Percentiles rank a stretch among this genome's conserved stretches.
These are phyloP conservation scores for Chelidonichthys spinosus DNA, from an alignment of 2,797 vertebrate genomes.

Conservation along the genomic window DNA sequence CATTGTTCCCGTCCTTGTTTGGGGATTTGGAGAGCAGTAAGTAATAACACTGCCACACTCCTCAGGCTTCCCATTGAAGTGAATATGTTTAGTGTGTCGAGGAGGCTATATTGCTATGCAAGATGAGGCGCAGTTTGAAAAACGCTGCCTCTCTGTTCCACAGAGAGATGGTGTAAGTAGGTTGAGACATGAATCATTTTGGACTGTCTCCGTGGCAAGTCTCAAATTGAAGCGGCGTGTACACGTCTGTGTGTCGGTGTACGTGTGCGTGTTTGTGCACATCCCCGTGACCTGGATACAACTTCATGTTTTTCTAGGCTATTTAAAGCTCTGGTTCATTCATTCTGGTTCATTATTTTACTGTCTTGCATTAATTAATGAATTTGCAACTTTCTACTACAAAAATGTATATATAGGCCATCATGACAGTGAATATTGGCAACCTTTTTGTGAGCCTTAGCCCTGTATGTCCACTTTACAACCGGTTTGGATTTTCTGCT, in stretches of 20 bases:
- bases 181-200: slow-evolving; percentile 81
- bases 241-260: slow-evolving; percentile 1
- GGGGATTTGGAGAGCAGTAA: slow-evolving; percentile 74
- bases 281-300: slow-evolving; percentile 72
- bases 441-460: not conserved
- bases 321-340: slow-evolving; percentile 50
- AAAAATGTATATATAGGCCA: slow-evolving; percentile 5
- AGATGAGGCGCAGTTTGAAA: slow-evolving; percentile 66
- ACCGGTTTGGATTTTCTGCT: not conserved
- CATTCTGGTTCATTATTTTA: slow-evolving; percentile 27
- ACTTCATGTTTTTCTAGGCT: slow-evolving; percentile 33
- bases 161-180: slow-evolving; percentile 79
- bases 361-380: slow-evolving; percentile 48
- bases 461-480: not conserved
- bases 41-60: slow-evolving; percentile 72
- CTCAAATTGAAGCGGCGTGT: slow-evolving; percentile 44
- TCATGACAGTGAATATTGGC: not conserved
- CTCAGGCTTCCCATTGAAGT: slow-evolving; percentile 62
- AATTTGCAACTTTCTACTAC: slow-evolving; percentile 24
- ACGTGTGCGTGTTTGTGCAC: slow-evolving; percentile 22
- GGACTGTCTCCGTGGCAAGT: slow-evolving; percentile 61
- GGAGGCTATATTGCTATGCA: slow-evolving; percentile 66
- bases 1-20: slow-evolving; percentile 48
- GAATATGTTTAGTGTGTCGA: slow-evolving; percentile 72
- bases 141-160: slow-evolving; percentile 63